Base-by-base conservation (phyloP, 2,797 vertebrate genomes). In the Myiotriccus ornatus region DNA sequence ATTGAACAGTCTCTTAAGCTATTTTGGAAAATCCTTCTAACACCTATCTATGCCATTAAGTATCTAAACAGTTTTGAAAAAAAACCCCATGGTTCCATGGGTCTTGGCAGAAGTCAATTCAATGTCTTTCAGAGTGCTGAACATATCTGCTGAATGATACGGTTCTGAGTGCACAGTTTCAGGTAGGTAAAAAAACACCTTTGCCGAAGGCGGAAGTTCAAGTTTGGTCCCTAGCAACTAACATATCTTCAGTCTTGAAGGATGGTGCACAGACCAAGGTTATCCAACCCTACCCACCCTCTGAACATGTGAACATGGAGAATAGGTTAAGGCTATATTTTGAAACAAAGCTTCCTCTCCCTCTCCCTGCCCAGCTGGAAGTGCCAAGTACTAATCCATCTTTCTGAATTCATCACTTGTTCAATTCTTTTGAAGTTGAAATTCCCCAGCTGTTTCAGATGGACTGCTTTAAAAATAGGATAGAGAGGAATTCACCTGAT, bases 401-500 rank as follows among this genome's bases (percentile, higher is more conserved):
- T 87, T 84, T 67, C 77, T 93, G 34, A 35, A 74, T 88, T 88
- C 83, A 73, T 86, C 67, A 64, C 22, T 64, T 34, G 2, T 84
- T 96, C 53, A 55, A 53, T 18, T 62, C 44, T 67, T 86, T 32
- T 27, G 17, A 90, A 92, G 64, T 74, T 73, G 79, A 92, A 73
- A 88, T 90, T 88, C 69, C 43, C 28, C 50, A 89, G 56, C 76
- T 84, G 69, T 91, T 91, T 95, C 62, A 78, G 55, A 52, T 35
- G 25, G 46, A 84, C 43, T 65, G 27, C 47, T 91, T 63, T 88
- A 71, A 94, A 94, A 95, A 71, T 47, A 90, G 44, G 69, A 32
- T 52, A 89, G 57, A 89, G 30, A 92, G 55, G 93, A 90, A 87
- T 76, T 76, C 63, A 90, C 80, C 83, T 91, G 62, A 82, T 91